Conservation (phyloP, 2,888 invertebrate species). For the Sinohyriopsis cumingii region DNA sequence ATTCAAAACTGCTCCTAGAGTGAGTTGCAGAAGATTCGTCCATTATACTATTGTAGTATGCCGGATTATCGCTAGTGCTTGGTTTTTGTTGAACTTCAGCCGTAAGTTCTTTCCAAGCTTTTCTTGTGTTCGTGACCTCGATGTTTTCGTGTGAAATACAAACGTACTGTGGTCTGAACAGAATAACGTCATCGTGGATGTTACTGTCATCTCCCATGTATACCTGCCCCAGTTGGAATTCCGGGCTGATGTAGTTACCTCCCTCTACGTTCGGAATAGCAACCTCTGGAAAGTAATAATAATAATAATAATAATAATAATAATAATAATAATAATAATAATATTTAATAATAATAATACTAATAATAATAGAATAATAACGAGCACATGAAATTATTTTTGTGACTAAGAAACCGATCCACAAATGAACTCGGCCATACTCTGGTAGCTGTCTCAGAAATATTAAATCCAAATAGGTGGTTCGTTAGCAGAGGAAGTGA, state of each 20-base stretch:
- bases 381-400: no score
- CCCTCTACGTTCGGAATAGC: constrained; percentile 84
- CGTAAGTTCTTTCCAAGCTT: constrained; percentile 3
- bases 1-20: no score
- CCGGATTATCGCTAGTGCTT: no score
- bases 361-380: neutral
- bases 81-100: no score
- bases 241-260: constrained; percentile 84
- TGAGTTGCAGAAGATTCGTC: no score
- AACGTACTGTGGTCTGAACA: constrained; percentile 76
- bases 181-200: constrained; percentile 76
- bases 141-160: constrained; percentile 61
- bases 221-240: constrained; percentile 85
- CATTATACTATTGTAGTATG: no score
- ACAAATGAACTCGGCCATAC: no score
- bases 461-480: no score
- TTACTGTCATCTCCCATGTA: constrained; percentile 79
- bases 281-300: constrained; percentile 76
- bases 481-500: no score
- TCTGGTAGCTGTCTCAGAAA: no score
- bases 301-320: neutral
- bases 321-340: neutral
- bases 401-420: no score
- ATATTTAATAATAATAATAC: neutral
- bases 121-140: constrained; percentile 39